Percentiles rank a stretch among this genome's conserved stretches.
These are phyloP conservation scores for Agriopis marginaria DNA, from an alignment of 2,888 invertebrate species.

Conservation along the genomic window DNA sequence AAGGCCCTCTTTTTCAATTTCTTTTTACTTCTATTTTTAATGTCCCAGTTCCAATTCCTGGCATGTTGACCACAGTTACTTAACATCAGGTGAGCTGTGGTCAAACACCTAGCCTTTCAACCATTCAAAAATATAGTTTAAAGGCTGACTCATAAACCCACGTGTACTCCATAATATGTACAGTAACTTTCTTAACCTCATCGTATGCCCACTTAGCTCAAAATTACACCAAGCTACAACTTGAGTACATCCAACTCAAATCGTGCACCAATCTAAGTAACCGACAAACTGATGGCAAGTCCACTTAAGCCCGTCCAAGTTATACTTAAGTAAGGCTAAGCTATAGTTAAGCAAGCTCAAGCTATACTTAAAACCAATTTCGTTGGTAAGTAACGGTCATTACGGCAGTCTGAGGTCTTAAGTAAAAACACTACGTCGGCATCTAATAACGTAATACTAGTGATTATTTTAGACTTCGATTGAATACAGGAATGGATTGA, in stretches of 20 bases:
- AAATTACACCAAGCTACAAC: conserved; percentile 29
- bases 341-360: conserved; percentile 41
- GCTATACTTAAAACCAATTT: conserved; percentile 69
- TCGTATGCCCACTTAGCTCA: conserved; percentile 22
- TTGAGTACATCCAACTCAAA: conserved; percentile 35
- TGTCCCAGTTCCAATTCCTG: too few species aligned
- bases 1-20: too few species aligned
- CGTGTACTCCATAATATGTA: too few species aligned
- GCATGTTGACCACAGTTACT: too few species aligned
- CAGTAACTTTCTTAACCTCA: background rate
- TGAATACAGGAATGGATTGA: conserved; percentile 64
- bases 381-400: conserved; percentile 64
- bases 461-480: conserved; percentile 68
- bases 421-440: conserved; percentile 69
- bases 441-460: conserved; percentile 74
- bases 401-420: conserved; percentile 59
- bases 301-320: conserved; percentile 61
- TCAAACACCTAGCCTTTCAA: too few species aligned
- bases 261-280: conserved; percentile 47
- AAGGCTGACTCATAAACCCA: too few species aligned
- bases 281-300: conserved; percentile 42
- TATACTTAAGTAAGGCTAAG: conserved; percentile 61
- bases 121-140: too few species aligned
- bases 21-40: too few species aligned
- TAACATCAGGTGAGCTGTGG: too few species aligned